These are phyloP conservation scores for Disparrhopalites patrizii DNA, from an alignment of 2,888 invertebrate genomes.

Conservation along the genomic window DNA sequence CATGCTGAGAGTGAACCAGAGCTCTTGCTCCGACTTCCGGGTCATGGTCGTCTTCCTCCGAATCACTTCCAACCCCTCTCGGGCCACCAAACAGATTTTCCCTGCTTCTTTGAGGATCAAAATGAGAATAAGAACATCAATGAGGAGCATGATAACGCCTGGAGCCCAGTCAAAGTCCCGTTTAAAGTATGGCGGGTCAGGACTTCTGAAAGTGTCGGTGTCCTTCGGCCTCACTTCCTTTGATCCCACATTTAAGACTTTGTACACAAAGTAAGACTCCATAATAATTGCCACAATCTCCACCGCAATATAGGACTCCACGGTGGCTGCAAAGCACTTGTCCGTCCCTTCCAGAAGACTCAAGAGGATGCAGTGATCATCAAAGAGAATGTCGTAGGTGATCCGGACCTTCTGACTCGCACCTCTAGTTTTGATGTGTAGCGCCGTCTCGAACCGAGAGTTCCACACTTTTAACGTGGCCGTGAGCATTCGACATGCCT, in stretches of 20 bases:
- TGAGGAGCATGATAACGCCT: not conserved
- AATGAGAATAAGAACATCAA: not conserved
- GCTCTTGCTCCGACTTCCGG: constrained; percentile 36
- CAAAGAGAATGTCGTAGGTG: constrained; percentile 34
- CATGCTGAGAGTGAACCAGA: constrained; percentile 37
- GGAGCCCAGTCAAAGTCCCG: constrained; percentile 36
- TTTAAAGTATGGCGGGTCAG: constrained; percentile 13
- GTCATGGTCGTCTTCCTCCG: constrained; percentile 34
- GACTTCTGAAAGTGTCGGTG: not conserved
- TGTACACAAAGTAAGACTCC: constrained; percentile 33
- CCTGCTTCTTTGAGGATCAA: not conserved
- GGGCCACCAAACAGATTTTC: constrained; percentile 23
- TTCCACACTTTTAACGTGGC: constrained; percentile 38
- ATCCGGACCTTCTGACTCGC: constrained; percentile 22
- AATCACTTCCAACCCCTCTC: constrained; percentile 37
- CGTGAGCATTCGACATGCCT: constrained; percentile 30
- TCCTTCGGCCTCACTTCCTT: not conserved
- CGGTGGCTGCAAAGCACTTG: constrained; percentile 26
- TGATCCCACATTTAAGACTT: constrained; percentile 26
- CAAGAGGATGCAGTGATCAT: constrained; percentile 38
- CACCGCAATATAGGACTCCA: constrained; percentile 35
- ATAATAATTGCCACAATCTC: constrained; percentile 35
- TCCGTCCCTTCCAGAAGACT: constrained; percentile 39
- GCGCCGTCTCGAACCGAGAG: constrained; percentile 31
- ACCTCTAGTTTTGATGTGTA: constrained; percentile 23